A percentile compares a stretch with the other conserved stretches of the same genome.
phyloP scores from a whole-genome alignment of 2,797 vertebrate genomes.

The Macropus fuliginosus region DNA sequence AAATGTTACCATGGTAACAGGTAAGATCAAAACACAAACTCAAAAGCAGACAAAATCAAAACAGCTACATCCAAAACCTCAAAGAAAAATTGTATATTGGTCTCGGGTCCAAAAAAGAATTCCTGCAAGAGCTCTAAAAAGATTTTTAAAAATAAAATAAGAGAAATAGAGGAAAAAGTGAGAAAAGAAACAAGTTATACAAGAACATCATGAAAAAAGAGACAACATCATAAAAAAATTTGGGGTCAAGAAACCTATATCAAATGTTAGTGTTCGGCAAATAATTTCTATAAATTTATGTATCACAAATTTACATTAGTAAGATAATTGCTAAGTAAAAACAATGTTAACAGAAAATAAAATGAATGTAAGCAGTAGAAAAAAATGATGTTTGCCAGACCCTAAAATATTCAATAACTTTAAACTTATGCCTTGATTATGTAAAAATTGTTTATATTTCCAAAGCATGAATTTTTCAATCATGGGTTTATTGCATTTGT shows the following conservation, averaged over 20 bases:
- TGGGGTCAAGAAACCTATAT: conserved; percentile 17
- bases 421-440: conserved; percentile 56
- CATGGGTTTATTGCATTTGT: conserved; percentile 58
- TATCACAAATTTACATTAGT: conserved; percentile 40
- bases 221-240: conserved; percentile 3
- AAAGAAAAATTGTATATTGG: too few relatives aligned
- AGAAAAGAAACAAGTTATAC: too few relatives aligned
- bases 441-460: conserved; percentile 58
- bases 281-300: conserved; percentile 33
- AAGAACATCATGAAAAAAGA: too few relatives aligned
- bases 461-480: conserved; percentile 64
- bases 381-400: conserved; percentile 54
- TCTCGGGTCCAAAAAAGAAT: too few relatives aligned
- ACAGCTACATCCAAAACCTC: too few relatives aligned
- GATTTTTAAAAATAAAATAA: too few relatives aligned
- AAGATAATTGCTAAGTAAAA: conserved; percentile 35
- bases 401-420: conserved; percentile 60
- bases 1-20: too few relatives aligned
- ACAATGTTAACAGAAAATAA: conserved; percentile 54
- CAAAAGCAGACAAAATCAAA: too few relatives aligned
- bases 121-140: too few relatives aligned
- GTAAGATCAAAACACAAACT: too few relatives aligned
- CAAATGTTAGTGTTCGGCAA: conserved; percentile 30
- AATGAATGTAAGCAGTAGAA: conserved; percentile 47
- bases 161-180: too few relatives aligned